These are phyloP conservation scores for Thunnus maccoyii DNA, from an alignment of 2,113 vertebrate genomes.

Conservation along the genomic window DNA sequence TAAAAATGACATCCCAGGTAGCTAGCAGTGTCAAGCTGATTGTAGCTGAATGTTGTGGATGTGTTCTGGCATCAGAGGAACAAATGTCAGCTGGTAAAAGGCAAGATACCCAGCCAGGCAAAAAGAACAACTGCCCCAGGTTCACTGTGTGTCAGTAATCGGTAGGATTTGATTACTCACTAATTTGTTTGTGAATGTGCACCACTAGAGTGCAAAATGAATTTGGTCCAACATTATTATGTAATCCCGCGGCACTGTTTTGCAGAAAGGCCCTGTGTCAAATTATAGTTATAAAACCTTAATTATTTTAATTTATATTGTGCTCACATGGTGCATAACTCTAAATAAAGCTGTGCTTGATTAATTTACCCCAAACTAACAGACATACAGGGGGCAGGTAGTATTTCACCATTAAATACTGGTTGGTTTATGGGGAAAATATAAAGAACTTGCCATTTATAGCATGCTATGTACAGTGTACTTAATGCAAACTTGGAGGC, in stretches of 20 bases:
- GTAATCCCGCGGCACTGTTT: too few species aligned
- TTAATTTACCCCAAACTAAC: neutral
- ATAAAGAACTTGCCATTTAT: neutral
- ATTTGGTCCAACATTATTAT: neutral
- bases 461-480: neutral
- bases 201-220: neutral
- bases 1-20: neutral
- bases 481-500: neutral
- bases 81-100: neutral
- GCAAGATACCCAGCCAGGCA: neutral
- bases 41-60: neutral
- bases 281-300: too few species aligned
- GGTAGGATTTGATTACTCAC: neutral
- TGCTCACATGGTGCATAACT: too few species aligned
- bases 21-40: neutral
- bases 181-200: neutral
- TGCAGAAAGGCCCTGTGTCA: too few species aligned
- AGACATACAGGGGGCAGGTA: neutral
- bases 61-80: neutral
- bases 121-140: too few species aligned
- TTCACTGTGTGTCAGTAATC: neutral
- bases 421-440: neutral
- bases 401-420: too few species aligned
- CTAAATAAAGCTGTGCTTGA: too few species aligned
- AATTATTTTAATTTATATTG: too few species aligned